These are phyloP conservation scores for Myotis daubentonii DNA, from an alignment of 2,797 vertebrate genomes.

Conservation along the genomic window DNA sequence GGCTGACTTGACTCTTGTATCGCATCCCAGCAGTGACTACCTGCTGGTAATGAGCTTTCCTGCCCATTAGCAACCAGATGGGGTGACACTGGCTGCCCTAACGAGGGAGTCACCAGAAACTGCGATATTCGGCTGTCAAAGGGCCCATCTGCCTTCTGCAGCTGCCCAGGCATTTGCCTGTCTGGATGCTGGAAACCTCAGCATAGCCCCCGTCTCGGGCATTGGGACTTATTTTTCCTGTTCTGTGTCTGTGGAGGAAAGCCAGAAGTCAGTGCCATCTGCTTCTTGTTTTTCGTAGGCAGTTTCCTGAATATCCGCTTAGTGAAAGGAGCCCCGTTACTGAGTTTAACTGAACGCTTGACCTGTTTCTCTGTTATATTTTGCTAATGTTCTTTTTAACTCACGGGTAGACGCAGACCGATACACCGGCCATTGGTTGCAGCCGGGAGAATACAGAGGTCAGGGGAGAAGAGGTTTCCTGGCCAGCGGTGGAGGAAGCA, in stretches of 20 bases:
- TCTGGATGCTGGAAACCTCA: constrained; percentile 65
- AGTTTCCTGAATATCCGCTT: constrained; percentile 54
- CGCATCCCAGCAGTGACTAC: constrained; percentile 55
- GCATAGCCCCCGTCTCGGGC: constrained; percentile 42
- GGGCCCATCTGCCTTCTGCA: constrained; percentile 82
- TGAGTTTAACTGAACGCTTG: not conserved
- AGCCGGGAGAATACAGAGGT: not conserved
- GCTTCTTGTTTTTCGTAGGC: constrained; percentile 44
- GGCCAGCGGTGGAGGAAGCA: not conserved
- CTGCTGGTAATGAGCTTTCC: constrained; percentile 71
- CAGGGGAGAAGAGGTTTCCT: not conserved
- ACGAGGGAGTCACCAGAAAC: constrained; percentile 62
- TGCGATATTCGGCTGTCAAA: constrained; percentile 76
- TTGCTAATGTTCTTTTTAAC: constrained; percentile 12
- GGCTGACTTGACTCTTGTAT: not conserved
- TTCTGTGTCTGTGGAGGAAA: constrained; percentile 57
- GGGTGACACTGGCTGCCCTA: constrained; percentile 58
- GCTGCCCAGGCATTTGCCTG: constrained; percentile 79
- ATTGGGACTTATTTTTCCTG: constrained; percentile 35
- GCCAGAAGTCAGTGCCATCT: constrained; percentile 67
- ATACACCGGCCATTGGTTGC: not conserved
- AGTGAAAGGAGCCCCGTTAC: not conserved
- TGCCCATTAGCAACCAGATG: constrained; percentile 72
- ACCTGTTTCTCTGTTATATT: constrained; percentile 13
- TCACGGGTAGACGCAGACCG: not conserved